phyloP scores from a whole-genome alignment of 2,797 vertebrate genomes.

The Alauda arvensis region DNA sequence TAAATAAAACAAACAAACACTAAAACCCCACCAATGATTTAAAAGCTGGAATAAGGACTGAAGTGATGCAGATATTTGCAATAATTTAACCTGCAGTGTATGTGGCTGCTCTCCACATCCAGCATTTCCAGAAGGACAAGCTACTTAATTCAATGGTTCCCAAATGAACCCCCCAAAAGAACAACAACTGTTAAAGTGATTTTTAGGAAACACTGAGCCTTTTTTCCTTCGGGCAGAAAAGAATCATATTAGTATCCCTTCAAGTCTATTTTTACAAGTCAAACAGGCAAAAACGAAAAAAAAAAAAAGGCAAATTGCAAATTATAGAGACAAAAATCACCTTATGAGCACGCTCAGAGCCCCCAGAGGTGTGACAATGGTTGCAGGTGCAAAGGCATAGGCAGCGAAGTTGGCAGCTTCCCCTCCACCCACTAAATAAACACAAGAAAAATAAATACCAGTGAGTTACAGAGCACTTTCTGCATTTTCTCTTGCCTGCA shows the following conservation, averaged over 20 bases:
- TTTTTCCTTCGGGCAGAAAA: neutral
- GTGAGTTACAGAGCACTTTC: neutral
- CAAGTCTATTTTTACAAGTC: neutral
- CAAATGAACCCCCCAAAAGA: neutral
- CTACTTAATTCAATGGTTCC: neutral
- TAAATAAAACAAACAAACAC: neutral
- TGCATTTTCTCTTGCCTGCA: neutral
- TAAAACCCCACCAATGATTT: neutral
- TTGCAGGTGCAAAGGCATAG: slow-evolving; percentile 92
- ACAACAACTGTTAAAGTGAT: neutral
- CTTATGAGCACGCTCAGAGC: slow-evolving; percentile 91
- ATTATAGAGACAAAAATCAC: slow-evolving; percentile 60
- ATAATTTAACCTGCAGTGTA: neutral
- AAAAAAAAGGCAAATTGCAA: neutral
- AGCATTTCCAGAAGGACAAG: neutral
- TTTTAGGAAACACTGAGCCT: neutral
- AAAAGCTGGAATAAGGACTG: neutral
- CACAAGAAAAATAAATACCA: slow-evolving; percentile 27
- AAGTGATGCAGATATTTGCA: neutral
- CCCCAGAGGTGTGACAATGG: slow-evolving; percentile 91
- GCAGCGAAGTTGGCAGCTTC: slow-evolving; percentile 93
- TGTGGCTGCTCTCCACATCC: neutral
- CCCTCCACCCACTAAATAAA: slow-evolving; percentile 86
- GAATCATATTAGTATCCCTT: neutral
- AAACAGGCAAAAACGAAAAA: neutral